Conservation (phyloP, 2,888 invertebrate species). For the Dicroscelio sp. region DNA sequence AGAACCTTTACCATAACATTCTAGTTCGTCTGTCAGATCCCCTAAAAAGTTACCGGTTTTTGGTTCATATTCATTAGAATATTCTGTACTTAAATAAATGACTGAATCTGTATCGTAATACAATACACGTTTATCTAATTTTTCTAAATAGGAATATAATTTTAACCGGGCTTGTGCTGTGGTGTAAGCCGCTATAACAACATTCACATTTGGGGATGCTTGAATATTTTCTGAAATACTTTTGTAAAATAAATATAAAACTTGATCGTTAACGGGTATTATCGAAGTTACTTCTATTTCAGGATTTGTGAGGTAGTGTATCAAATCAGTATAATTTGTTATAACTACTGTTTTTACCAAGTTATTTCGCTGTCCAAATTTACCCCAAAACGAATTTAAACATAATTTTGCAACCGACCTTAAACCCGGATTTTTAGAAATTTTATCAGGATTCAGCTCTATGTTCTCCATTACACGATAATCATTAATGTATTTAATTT, state of each 20-base stretch:
- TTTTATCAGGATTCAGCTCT: conserved; percentile 26
- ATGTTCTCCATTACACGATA: conserved; percentile 23
- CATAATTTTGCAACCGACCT: too few relatives aligned
- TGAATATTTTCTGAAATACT: background rate
- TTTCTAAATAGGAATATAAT: conserved; percentile 3
- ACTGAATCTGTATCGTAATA: conserved; percentile 20
- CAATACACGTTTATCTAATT: too few relatives aligned
- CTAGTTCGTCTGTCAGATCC: too few relatives aligned
- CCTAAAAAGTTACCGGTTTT: too few relatives aligned
- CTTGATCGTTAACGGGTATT: background rate
- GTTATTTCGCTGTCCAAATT: too few relatives aligned
- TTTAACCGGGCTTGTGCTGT: background rate
- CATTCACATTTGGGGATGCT: background rate
- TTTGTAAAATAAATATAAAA: conserved; percentile 8
- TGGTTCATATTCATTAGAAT: too few relatives aligned
- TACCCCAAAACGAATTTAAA: too few relatives aligned
- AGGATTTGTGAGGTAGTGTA: background rate
- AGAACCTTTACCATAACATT: too few relatives aligned
- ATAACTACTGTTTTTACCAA: conserved; percentile 31
- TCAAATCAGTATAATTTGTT: background rate
- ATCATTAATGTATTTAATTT: conserved; percentile 36
- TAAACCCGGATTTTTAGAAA: conserved; percentile 53
- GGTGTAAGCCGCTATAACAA: background rate
- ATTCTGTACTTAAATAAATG: too few relatives aligned
- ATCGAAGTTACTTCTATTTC: background rate